Evolutionary conservation across 2,888 invertebrate species (phyloP), one percentile per base, ranked within the genome.

Genomic region (Idaea dimidiata): DNA sequence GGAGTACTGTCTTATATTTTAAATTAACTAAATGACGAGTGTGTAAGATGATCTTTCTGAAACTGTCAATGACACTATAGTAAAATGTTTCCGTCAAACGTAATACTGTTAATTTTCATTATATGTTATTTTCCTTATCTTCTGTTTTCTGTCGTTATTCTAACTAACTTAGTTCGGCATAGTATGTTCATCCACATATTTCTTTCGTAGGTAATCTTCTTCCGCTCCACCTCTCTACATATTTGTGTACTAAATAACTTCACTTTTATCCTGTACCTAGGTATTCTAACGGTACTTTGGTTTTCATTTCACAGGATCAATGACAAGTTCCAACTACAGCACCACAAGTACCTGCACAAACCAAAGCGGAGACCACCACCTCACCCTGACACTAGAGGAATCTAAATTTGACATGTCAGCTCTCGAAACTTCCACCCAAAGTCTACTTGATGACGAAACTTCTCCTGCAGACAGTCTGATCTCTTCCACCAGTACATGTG

Each of bases 401-500:
- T 94, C 95, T 1, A 96, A 96, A 74, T 97, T 97, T 73, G 96
- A 96, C 64, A 93, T 96, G 78, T 95, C 95, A 2, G 95, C 96
- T 59, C 91, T 94, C 59, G 95, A 95, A 67, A 93, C 94, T 17
- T 95, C 95, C 56, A 94, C 94, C 0, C 95, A 94, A 55, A 94
- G 94, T 64, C 85, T 97, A 43, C 89, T 97, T 33, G 97, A 97
- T 69, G 97, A 97, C 75, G 97, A 97, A 80, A 96, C 96, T 0
- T 97, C 97, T 0, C 97, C 97, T 16, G 96, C 96, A 0, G 97
- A 96, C 73, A 96, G 96, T 78, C 86, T 96, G 59, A 95, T 96
- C 67, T 95, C 94, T 54, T 93, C 93, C 0, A 91, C 92, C 0
- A 95, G 95, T 74, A 94, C 94, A 14, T 94, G 94, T 59, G 95